These are phyloP conservation scores for Drosophila atripex DNA, from an alignment of 2,888 invertebrate genomes.

Conservation along the genomic window DNA sequence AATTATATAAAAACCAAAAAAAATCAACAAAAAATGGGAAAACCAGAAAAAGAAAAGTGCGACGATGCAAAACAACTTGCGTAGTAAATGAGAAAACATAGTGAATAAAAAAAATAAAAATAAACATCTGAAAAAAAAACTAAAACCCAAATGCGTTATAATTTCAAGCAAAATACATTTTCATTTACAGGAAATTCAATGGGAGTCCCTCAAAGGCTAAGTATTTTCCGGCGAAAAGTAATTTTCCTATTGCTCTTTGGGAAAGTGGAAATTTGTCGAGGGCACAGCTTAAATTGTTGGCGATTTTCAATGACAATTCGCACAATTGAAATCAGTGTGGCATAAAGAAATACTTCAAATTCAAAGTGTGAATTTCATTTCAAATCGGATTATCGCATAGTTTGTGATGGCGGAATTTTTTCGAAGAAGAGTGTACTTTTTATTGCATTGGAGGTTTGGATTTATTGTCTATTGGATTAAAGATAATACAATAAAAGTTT, in stretches of 20 bases:
- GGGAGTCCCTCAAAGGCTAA: slow-evolving; percentile 36
- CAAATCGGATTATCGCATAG: background rate
- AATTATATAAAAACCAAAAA: slow-evolving; percentile 31
- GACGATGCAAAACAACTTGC: slow-evolving; percentile 71
- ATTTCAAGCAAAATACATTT: slow-evolving; percentile 20
- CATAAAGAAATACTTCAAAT: slow-evolving; percentile 10
- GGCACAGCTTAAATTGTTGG: slow-evolving; percentile 18
- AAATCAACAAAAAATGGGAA: slow-evolving; percentile 31
- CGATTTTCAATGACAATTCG: slow-evolving; percentile 7
- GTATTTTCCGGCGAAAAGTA: slow-evolving; percentile 42
- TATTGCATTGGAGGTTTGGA: background rate
- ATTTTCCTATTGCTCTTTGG: slow-evolving; percentile 19
- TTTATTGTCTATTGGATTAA: background rate
- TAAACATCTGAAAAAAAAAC: slow-evolving; percentile 72
- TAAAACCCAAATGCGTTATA: slow-evolving; percentile 61
- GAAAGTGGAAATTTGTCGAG: slow-evolving; percentile 16
- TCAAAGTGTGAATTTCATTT: slow-evolving; percentile 1
- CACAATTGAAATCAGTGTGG: slow-evolving; percentile 3
- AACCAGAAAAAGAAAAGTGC: slow-evolving; percentile 54
- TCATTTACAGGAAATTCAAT: slow-evolving; percentile 22
- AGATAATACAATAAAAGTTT: background rate
- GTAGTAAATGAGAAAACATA: slow-evolving; percentile 76
- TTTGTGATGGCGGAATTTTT: background rate
- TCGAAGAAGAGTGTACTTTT: background rate
- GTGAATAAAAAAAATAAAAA: slow-evolving; percentile 74